Conservation (phyloP, 2,113 vertebrate species). For the Morone chrysops region DNA sequence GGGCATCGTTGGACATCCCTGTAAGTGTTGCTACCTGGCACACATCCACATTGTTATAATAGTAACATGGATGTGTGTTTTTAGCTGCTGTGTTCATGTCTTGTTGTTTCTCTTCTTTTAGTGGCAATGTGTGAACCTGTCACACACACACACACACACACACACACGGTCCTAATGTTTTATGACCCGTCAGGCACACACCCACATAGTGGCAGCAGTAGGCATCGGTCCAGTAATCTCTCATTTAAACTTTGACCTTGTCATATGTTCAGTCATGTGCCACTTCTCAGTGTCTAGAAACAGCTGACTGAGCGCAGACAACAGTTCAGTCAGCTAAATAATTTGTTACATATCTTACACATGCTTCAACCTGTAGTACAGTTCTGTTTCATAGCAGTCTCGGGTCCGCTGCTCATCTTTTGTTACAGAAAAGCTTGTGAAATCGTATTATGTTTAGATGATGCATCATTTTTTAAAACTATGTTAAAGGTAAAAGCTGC, state of each 20-base stretch:
- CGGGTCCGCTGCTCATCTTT: background rate
- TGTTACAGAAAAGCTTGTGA: background rate
- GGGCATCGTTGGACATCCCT: background rate
- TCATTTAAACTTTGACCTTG: slow-evolving; percentile 38
- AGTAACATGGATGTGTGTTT: background rate
- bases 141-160: background rate
- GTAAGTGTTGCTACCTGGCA: background rate
- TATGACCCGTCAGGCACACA: background rate
- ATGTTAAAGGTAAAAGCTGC: background rate
- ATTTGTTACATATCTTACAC: slow-evolving; percentile 37
- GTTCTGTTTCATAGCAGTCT: background rate
- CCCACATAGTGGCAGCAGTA: background rate
- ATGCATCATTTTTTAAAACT: background rate
- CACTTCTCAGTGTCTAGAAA: background rate
- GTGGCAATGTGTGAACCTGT: background rate
- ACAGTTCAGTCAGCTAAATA: slow-evolving; percentile 51
- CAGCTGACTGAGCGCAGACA: slow-evolving; percentile 32
- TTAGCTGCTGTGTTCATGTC: background rate
- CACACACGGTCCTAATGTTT: background rate
- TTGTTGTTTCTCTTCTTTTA: background rate
- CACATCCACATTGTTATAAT: background rate
- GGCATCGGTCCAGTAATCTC: background rate
- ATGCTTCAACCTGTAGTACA: background rate
- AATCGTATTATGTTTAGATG: background rate
- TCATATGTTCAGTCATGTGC: slow-evolving; percentile 47